Percentiles rank a stretch among this genome's conserved stretches.
Evolutionary conservation across 2,113 vertebrate species (phyloP).

Genomic region (Oryzias celebensis): DNA sequence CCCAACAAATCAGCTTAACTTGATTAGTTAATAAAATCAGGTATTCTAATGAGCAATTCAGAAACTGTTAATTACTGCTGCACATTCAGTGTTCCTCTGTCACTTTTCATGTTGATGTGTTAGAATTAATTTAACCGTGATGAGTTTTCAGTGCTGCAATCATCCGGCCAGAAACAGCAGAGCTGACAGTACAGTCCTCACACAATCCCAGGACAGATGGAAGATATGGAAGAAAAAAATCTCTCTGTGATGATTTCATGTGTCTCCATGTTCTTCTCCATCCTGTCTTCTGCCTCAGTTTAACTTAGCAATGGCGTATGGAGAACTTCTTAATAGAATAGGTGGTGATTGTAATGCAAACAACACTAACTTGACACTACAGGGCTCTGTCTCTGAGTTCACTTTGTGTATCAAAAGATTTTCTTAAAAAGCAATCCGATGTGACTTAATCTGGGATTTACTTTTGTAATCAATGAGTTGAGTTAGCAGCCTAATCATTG

Average conservation of each 20-base stretch:
- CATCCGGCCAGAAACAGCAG: slow-evolving; percentile 33
- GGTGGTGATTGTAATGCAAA: too few species aligned
- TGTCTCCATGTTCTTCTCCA: slow-evolving; percentile 5
- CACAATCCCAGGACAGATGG: slow-evolving; percentile 44
- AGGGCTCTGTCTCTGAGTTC: too few species aligned
- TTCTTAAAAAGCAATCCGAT: too few species aligned
- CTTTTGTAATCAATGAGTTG: too few species aligned
- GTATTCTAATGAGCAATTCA: slow-evolving; percentile 47
- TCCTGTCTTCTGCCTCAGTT: neutral
- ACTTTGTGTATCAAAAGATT: too few species aligned
- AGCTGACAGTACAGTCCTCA: slow-evolving; percentile 20
- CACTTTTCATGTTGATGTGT: slow-evolving; percentile 35
- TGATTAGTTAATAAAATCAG: slow-evolving; percentile 37
- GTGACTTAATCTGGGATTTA: too few species aligned
- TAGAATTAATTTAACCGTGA: slow-evolving; percentile 44
- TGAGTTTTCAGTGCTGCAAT: slow-evolving; percentile 46
- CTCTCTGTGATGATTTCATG: slow-evolving; percentile 29
- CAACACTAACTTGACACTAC: too few species aligned
- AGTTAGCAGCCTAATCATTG: too few species aligned
- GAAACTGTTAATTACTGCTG: slow-evolving; percentile 47
- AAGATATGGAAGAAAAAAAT: slow-evolving; percentile 20
- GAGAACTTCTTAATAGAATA: too few species aligned
- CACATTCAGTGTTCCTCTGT: slow-evolving; percentile 41
- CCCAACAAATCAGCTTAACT: slow-evolving; percentile 8
- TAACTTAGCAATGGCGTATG: neutral